Conservation (phyloP, 1,140 invertebrate species). For the Zaprionus ornatus region DNA sequence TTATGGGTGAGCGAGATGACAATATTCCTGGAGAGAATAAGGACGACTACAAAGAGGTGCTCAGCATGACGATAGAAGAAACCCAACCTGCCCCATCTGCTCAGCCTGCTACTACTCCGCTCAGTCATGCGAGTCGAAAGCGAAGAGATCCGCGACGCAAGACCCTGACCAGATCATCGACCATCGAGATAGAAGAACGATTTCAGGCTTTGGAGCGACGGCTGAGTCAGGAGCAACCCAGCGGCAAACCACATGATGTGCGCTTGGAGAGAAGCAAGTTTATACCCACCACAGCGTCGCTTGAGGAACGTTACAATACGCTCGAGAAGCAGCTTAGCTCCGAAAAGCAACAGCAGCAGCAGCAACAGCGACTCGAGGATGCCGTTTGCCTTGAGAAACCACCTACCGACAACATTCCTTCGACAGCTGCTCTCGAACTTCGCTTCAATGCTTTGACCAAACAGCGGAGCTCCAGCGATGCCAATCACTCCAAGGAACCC, state of each 20-base stretch:
- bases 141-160: conserved; percentile 69
- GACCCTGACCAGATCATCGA: conserved; percentile 70
- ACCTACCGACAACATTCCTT: conserved; percentile 56
- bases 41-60: conserved; percentile 67
- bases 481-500: conserved; percentile 44
- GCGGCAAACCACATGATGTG: conserved; percentile 4
- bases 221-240: conserved; percentile 61
- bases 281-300: conserved; percentile 69
- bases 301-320: conserved; percentile 69
- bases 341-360: conserved; percentile 49
- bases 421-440: conserved; percentile 66
- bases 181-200: conserved; percentile 78
- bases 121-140: conserved; percentile 51
- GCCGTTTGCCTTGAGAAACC: conserved; percentile 19
- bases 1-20: conserved; percentile 45
- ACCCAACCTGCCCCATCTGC: background rate
- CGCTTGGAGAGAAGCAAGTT: conserved; percentile 39
- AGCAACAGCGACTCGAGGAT: conserved; percentile 5
- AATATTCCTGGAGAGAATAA: conserved; percentile 74
- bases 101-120: background rate
- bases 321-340: conserved; percentile 66
- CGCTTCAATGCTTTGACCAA: conserved; percentile 70
- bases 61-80: conserved; percentile 72
- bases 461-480: conserved; percentile 60
- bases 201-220: conserved; percentile 67